Base-by-base conservation (phyloP, 2,797 vertebrate genomes). In the Sebastes dallii region DNA sequence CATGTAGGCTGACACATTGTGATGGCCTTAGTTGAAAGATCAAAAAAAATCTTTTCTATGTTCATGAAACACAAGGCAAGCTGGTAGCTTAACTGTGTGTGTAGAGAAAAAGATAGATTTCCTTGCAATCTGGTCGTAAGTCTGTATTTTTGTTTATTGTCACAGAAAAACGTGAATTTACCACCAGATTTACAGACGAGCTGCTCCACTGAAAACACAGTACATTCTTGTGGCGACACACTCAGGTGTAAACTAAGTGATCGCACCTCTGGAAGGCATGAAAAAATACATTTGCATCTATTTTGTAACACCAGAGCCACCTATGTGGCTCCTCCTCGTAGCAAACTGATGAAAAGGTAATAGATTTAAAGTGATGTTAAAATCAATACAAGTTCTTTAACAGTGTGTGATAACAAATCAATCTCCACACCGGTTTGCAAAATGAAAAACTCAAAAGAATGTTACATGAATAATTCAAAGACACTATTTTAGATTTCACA, bases 401-500 rank as follows among this genome's bases (percentile, higher is more conserved):
- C 62, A 66, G 50, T 36, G 25, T 74, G 68, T 75, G 64, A 82
- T 56, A 78, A 56, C 68, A 86, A 91, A 85, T 86, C 81, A 81
- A 78, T 84, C 76, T 72, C 80, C 59, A 66, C 79, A 64, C 68
- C 29, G 68, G 78, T 86, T 89, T 78, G 81, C 72, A 83, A 77
- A 70, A 70, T 52, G 68, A 50, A 50, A 89, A 90, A 90, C 78
- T 86, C 84, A 77, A 55, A 87, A 85, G 81, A 86, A 88, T 66
- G 69, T 72, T 4, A 16, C 24, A 87, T 95, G 36, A 94, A 95
- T 95, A 85, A 95, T 95, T 95, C 71, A 95, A 78, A 85, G 67
- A 39, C 52, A 61, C 91, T 81, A 87, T 94, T 92, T 94, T 91
- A 92, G 79, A 92, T 91, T 93, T 89, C 89, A 92, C 90, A 92